Base-by-base conservation (phyloP, 2,888 invertebrate genomes). In the Drosophila neonasuta region DNA sequence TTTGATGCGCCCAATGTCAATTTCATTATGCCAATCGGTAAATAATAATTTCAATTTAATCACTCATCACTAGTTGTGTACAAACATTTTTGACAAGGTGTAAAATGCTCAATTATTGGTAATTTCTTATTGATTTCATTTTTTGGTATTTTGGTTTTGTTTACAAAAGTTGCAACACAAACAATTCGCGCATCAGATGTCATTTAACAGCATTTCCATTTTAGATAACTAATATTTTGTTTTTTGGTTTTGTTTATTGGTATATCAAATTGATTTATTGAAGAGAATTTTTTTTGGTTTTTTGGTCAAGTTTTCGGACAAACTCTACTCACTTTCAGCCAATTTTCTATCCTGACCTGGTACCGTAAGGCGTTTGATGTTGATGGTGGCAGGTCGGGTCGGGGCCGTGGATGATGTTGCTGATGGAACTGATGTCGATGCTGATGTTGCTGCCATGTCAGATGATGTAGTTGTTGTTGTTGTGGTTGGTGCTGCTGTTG, bases 261-360 rank as follows among this genome's bases (percentile, higher is more conserved):
- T 67, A 61, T 75, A 60, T 72, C 73, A 77, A 74, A 69, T 74
- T 73, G 48, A 57, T 66, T 64, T 60, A 64, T 75, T 79, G 74
- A 59, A 77, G 71, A 77, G 13, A 68, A 62, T 68, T 72, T 68
- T 46, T 44, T 63, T 46, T 57, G 46, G 10, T 56, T 68, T 79
- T 69, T 69, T 49, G 49, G 65, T 79, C 74, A 67, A 67, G 71
- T 83, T 74, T 75, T 73, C 82, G 79, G 80, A 80, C 68, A 82
- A 80, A 85, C 85, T 86, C 78, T 90, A 91, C 91, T 91, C 90
- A 91, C 91, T 89, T 91, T 90, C 90, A 87, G 89, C 88, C 88
- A 90, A 90, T 90, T 90, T 90, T 78, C 85, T 89, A 87, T 91
- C 90, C 90, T 87, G 90, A 89, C 81, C 88, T 88, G 89, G 89